Conservation (phyloP, 2,888 invertebrate genomes). For the Thymelicus acteon region DNA sequence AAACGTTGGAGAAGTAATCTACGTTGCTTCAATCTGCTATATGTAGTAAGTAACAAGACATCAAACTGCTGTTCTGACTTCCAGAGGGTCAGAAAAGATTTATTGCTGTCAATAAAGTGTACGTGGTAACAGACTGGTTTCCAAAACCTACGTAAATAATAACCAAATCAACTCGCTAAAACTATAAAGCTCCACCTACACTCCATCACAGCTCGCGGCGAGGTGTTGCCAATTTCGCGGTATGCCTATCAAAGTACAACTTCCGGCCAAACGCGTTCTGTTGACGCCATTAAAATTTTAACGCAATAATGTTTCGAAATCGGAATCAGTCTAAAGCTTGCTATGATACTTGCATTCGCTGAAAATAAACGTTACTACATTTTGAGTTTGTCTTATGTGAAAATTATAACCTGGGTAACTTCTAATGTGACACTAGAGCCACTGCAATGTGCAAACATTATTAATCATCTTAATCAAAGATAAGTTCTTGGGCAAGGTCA, state of each 20-base stretch:
- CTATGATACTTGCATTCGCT: not conserved
- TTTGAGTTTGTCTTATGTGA: too few relatives aligned
- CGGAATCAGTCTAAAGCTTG: conserved; percentile 5
- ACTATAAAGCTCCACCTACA: conserved; percentile 11
- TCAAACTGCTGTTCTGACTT: too few relatives aligned
- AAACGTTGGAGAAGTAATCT: too few relatives aligned
- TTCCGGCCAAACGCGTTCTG: conserved; percentile 22
- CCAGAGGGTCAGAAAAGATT: too few relatives aligned
- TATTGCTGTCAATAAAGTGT: conserved; percentile 1
- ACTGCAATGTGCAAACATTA: too few relatives aligned
- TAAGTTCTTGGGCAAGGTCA: too few relatives aligned
- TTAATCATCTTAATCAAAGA: too few relatives aligned
- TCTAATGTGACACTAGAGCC: too few relatives aligned
- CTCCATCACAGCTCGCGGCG: not conserved
- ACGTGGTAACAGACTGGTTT: conserved; percentile 7
- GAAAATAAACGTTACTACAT: not conserved
- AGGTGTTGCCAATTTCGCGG: conserved; percentile 27
- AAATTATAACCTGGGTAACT: too few relatives aligned
- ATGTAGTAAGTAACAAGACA: too few relatives aligned
- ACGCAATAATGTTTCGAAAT: conserved; percentile 7
- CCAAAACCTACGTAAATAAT: conserved; percentile 20
- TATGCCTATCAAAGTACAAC: conserved; percentile 24
- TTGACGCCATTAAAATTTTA: conserved; percentile 18
- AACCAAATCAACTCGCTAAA: conserved; percentile 3
- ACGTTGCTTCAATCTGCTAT: too few relatives aligned